Evolutionary conservation across 1,140 invertebrate species (phyloP), one percentile per base, ranked within the genome.

Genomic region (Cydia amplana): DNA sequence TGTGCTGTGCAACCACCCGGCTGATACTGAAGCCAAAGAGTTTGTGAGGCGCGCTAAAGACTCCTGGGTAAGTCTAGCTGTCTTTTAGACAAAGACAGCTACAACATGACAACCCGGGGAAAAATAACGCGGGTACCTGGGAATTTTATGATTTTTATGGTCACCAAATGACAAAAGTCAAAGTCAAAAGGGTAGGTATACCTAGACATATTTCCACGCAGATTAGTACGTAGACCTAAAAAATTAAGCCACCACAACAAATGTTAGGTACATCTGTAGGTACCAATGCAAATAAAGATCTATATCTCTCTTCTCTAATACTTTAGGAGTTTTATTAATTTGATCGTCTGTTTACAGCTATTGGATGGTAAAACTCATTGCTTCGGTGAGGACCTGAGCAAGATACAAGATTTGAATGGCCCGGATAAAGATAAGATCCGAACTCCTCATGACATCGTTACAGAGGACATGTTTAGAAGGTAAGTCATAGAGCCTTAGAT

Each of bases 1-100:
- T 0, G 94, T 97, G 6, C 92, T 97, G 2, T 97, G 96, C 91
- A 97, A 97, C 84, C 96, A 97, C 91, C 96, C 96, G 1, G 95
- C 95, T 14, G 96, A 96, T 75, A 94, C 93, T 20, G 95, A 96
- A 77, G 95, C 95, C 0, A 96, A 95, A 89, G 94, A 96, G 84
- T 94, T 96, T 28, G 94, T 97, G 0, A 95, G 94, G 81, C 93
- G 95, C 79, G 95, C 95, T 10, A 97, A 96, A 85, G 95, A 96
- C 80, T 93, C 94, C 75, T 95, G 96, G 95, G 95, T 96, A 93
- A 91, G 85, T 82, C 65, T 40, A 23, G 63, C 4, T 32, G 32
- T 32, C 32, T 28, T 28, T 28, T 16, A 46, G 32, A 32, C 32
- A n/a, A n/a, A n/a, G n/a, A n/a, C n/a, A n/a, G n/a, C n/a, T n/a